Evolutionary conservation across 1,140 invertebrate genomes (phyloP), one percentile per base, ranked within the genome.

Genomic region (Drosophila asahinai): DNA sequence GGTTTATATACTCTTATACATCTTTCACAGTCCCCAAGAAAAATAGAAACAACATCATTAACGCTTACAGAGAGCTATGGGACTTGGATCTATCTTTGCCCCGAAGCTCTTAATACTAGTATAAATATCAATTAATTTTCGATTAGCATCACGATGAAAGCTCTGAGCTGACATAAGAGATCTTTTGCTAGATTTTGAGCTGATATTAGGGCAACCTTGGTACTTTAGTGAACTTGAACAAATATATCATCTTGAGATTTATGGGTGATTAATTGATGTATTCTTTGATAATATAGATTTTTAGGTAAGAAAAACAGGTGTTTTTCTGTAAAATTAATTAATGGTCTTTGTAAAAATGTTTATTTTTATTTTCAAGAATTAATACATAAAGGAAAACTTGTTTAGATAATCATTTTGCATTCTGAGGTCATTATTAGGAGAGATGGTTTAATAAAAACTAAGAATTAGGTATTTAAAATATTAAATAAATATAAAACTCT

Each of bases 41-140:
- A 25, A 19, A 19, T 15, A 48, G 5, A n/a, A 27, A 36, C n/a
- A 47, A 67, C 33, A 48, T 38, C 42, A 30, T 38, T 51, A 62
- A 51, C 9, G 33, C 30, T 51, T 59, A 27, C 22, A 45, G 11
- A 17, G 6, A 33, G 9, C 42, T 36, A 11, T 25, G 3, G 40
- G 27, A n/a, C 33, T 63, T 30, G 17, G 14, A 67, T 66, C 40
- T 40, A 5, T 12, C 14, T 47, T n/a, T 15, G 25, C 43, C 43
- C 43, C 3, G 9, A 17, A 48, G 64, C 59, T 38, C 43, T 38
- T 12, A 6, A 65, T n/a, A 25, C 30, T 12, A 25, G 15, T 61
- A 17, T 61, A 40, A 40, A 40, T 57, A 57, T 11, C 64, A 48
- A 67, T 63, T 67, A 63, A 63, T 63, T 19, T 63, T 49, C 59